Evolutionary conservation across 2,888 invertebrate genomes (phyloP).

Genomic region (Orgyia antiqua): DNA sequence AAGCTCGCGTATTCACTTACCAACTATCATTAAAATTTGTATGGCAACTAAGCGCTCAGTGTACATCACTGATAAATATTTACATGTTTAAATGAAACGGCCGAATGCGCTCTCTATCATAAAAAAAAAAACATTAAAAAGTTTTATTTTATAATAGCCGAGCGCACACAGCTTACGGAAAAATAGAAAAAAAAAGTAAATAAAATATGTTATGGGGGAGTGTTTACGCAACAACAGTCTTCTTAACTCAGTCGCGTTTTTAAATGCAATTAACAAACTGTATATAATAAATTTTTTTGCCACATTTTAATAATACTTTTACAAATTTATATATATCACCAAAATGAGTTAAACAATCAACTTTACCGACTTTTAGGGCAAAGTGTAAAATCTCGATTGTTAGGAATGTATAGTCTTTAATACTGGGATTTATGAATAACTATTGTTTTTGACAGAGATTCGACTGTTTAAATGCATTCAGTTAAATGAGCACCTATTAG

Average conservation of each 20-base stretch:
- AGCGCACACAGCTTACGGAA: no score
- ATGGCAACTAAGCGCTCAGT: slow-evolving; percentile 76
- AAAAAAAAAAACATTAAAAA: no score
- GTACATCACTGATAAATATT: slow-evolving; percentile 60
- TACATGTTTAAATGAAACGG: slow-evolving; percentile 42
- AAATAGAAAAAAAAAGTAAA: no score
- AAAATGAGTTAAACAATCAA: slow-evolving; percentile 55
- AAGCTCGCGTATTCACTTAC: slow-evolving; percentile 55
- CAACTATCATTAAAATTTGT: slow-evolving; percentile 68
- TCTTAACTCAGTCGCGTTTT: slow-evolving; percentile 50
- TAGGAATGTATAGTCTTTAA: slow-evolving; percentile 70
- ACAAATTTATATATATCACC: slow-evolving; percentile 46
- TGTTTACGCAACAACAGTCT: slow-evolving; percentile 65
- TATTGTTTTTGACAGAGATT: slow-evolving; percentile 30
- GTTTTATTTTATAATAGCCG: no score
- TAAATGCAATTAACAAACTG: slow-evolving; percentile 53
- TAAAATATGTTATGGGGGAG: no score
- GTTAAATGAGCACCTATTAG: slow-evolving; percentile 35
- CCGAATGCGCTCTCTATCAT: slow-evolving; percentile 13
- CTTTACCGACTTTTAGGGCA: slow-evolving; percentile 43
- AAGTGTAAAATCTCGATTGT: slow-evolving; percentile 56
- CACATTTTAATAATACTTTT: slow-evolving; percentile 63
- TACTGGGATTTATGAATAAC: slow-evolving; percentile 45
- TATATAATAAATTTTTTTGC: slow-evolving; percentile 48
- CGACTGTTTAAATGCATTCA: slow-evolving; percentile 40